These are phyloP conservation scores for Lepidotrigona ventralis DNA, from an alignment of 1,140 invertebrate species.

Conservation along the genomic window DNA sequence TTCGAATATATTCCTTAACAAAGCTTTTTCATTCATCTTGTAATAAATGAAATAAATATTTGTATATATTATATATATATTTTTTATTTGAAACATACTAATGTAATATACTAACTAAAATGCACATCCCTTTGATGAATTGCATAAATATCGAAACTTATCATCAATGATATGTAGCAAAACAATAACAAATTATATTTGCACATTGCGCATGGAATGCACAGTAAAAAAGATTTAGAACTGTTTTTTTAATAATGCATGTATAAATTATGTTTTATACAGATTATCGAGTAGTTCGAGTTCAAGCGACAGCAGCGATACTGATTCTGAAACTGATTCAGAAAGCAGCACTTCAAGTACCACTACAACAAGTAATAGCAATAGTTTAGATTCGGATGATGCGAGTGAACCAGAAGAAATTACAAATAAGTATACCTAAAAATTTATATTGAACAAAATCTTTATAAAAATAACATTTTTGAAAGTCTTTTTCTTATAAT, in stretches of 20 bases:
- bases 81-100: neutral
- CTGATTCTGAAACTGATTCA: constrained; percentile 57
- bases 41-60: constrained; percentile 18
- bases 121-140: constrained; percentile 12
- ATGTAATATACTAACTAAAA: constrained; percentile 45
- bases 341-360: constrained; percentile 46
- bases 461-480: neutral
- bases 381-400: constrained; percentile 61
- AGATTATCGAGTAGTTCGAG: constrained; percentile 61
- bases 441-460: neutral
- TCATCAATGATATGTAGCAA: neutral
- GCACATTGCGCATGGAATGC: constrained; percentile 41
- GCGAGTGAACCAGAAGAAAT: constrained; percentile 43
- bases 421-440: neutral
- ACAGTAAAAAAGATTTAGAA: constrained; percentile 2
- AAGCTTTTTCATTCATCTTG: constrained; percentile 7
- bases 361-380: constrained; percentile 52
- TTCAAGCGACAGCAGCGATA: constrained; percentile 61
- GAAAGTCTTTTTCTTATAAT: neutral
- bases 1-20: constrained; percentile 21
- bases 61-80: constrained; percentile 14
- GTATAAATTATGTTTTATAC: constrained; percentile 22
- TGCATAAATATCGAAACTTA: constrained; percentile 14
- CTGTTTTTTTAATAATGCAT: neutral
- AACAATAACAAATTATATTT: constrained; percentile 17